Evolutionary conservation across 2,113 vertebrate genomes (phyloP).

Genomic region (Lagopus muta): DNA sequence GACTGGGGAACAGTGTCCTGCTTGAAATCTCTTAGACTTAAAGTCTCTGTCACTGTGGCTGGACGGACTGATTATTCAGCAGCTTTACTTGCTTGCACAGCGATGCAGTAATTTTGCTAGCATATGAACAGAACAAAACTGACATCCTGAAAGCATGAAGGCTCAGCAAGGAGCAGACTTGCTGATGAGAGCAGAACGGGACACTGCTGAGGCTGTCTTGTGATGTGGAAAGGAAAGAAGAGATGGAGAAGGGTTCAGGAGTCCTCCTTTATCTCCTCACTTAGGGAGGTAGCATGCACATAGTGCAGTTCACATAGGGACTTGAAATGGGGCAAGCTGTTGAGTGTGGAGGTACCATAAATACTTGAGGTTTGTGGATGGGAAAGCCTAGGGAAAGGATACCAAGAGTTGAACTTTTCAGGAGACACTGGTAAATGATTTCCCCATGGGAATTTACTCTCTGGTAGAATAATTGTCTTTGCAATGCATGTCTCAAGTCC

Average conservation of each 20-base stretch:
- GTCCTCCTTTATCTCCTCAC: neutral
- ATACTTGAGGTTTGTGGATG: neutral
- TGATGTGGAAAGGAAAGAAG: neutral
- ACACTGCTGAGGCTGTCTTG: neutral
- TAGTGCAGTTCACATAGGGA: neutral
- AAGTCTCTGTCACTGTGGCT: neutral
- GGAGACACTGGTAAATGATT: neutral
- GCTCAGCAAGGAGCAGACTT: neutral
- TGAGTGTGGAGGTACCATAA: neutral
- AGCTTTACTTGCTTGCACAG: constrained; percentile 32
- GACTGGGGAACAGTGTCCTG: neutral
- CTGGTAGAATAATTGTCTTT: neutral
- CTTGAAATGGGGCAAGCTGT: neutral
- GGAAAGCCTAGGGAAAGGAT: neutral
- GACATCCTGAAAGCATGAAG: neutral
- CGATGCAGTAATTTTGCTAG: neutral
- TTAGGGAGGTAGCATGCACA: neutral
- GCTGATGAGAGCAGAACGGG: neutral
- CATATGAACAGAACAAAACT: neutral
- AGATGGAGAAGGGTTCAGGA: neutral
- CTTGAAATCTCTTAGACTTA: neutral
- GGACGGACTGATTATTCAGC: constrained; percentile 27
- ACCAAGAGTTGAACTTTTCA: neutral
- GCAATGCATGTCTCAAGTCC: neutral
- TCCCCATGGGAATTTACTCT: neutral